Evolutionary conservation across 2,113 vertebrate species (phyloP).

Genomic region (Tauraco erythrolophus): DNA sequence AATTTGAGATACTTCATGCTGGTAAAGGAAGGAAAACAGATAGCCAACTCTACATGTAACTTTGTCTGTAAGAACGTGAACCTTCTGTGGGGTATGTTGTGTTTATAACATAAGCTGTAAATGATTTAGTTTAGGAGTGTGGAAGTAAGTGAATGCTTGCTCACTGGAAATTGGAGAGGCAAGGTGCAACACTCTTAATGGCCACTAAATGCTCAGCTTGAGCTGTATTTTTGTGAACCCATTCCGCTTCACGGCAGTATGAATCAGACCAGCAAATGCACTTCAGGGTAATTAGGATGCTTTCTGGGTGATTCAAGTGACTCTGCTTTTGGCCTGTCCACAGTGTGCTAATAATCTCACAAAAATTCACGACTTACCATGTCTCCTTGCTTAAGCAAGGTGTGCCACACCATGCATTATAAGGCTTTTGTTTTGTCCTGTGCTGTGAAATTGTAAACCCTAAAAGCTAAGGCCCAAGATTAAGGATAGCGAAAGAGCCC

Average conservation of each 20-base stretch:
- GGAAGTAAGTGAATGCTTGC: neutral
- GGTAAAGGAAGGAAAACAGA: neutral
- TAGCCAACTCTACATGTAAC: neutral
- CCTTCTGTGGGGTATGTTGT: neutral
- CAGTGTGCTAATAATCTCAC: neutral
- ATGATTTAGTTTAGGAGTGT: neutral
- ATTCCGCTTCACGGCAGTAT: neutral
- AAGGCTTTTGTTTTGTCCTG: neutral
- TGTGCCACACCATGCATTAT: fast-evolving
- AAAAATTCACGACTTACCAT: neutral
- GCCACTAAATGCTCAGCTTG: neutral
- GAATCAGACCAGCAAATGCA: neutral
- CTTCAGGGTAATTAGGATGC: neutral
- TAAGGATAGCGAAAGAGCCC: neutral
- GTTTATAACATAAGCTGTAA: neutral
- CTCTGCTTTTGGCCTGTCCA: neutral
- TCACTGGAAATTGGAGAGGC: neutral
- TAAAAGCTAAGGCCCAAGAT: neutral
- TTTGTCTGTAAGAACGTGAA: neutral
- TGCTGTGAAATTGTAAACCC: neutral
- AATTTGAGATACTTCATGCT: neutral
- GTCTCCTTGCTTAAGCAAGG: neutral
- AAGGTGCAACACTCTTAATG: neutral
- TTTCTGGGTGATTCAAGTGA: neutral
- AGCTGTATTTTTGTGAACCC: neutral